Evolutionary conservation across 2,888 invertebrate species (phyloP), one percentile per base, ranked within the genome.

Genomic region (Torymus auratus): DNA sequence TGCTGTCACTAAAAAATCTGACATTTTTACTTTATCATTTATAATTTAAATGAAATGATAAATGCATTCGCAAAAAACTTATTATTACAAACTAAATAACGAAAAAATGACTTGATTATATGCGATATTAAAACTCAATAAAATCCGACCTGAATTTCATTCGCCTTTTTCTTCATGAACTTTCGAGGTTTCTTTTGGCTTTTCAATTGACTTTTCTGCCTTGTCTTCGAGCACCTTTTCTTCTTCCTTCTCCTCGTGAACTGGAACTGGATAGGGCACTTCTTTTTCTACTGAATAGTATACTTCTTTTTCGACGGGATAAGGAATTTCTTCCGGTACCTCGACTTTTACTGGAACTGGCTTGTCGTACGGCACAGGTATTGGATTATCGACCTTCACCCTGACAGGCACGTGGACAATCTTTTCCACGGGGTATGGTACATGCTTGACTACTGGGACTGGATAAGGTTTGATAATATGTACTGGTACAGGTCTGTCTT

Each of bases 331-430:
- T 56, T 94, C 93, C 12, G 93, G 95, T 41, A 95, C 95, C 89
- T 95, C 94, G 1, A 95, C 95, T 85, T 94, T 94, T 0, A 95
- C 93, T 79, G 94, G 95, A 69, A 96, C 94, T 73, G 93, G 94
- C 88, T 95, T 95, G 86, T 95, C 95, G 0, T 96, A 94, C 67
- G 92, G 94, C 0, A 95, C 94, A 5, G 96, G 94, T 74, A 96
- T 93, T 50, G 95, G 95, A 64, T 95, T 93, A 85, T 94, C 91
- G 86, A 96, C 96, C n/a, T 86, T 81, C n/a, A 86, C 79, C 69
- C 83, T 84, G 0, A 86, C 85, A 88, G 96, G 95, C 89, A 95
- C 94, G 0, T 95, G 95, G 83, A 96, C 93, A 80, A 94, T 93
- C 85, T 95, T 95, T 86, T 95, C 94, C 0, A 96, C 95, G 15